A percentile compares a stretch with the other conserved stretches of the same genome.
phyloP scores from a whole-genome alignment of 2,113 vertebrate genomes.

The Pelusios castaneus region DNA sequence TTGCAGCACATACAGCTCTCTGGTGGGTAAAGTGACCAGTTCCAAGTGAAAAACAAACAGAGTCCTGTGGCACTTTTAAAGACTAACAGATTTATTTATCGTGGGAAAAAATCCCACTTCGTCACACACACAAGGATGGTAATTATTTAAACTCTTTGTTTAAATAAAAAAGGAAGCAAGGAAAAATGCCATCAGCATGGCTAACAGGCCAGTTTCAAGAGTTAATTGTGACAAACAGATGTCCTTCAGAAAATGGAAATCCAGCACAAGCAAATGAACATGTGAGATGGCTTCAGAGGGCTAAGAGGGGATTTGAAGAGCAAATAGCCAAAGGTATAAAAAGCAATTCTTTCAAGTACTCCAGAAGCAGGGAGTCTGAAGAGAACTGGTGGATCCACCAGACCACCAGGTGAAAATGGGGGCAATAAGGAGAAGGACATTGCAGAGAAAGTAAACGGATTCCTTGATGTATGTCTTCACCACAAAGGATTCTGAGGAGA shows the following conservation, averaged over 20 bases:
- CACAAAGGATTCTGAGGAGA: neutral
- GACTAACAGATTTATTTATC: no score
- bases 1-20: neutral
- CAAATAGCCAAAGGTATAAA: neutral
- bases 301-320: neutral
- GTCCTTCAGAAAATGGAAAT: neutral
- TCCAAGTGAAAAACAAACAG: no score
- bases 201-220: accelerated
- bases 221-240: neutral
- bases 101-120: no score
- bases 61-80: no score
- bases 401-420: neutral
- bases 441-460: neutral
- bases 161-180: neutral
- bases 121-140: no score
- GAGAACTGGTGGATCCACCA: neutral
- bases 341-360: neutral
- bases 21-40: neutral
- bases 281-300: neutral
- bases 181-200: neutral
- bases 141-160: no score
- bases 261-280: neutral
- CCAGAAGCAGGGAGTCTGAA: neutral
- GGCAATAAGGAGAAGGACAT: neutral
- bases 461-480: neutral